Conservation (phyloP, 1,140 invertebrate genomes). For the Caenorhabditis elegans region DNA sequence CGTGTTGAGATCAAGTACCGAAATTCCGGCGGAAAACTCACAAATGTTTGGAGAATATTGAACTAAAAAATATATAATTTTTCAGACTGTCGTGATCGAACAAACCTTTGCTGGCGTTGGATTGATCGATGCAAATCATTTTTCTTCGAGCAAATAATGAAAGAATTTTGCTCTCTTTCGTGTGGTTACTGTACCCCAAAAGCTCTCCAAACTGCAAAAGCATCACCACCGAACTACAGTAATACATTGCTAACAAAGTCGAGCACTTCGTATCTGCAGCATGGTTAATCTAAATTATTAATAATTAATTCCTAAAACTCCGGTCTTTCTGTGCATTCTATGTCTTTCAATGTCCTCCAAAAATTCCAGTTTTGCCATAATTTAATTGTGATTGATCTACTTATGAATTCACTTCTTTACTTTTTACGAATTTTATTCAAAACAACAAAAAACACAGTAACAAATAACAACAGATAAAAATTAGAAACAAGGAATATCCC, state of each 20-base stretch:
- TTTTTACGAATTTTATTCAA: no score
- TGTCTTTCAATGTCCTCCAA: neutral
- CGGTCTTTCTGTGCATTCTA: neutral
- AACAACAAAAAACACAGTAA: no score
- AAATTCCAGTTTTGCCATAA: conserved; percentile 14
- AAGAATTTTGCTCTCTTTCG: conserved; percentile 55
- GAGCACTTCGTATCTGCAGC: conserved; percentile 5
- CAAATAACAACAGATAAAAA: no score
- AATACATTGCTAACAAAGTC: conserved; percentile 14
- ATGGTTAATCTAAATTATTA: neutral
- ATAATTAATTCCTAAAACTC: neutral
- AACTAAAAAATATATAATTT: neutral
- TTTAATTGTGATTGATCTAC: neutral
- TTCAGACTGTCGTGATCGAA: conserved; percentile 55
- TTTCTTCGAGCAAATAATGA: conserved; percentile 64
- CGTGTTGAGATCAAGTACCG: no score
- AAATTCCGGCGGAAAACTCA: no score
- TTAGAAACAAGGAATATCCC: no score
- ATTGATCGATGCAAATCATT: conserved; percentile 54
- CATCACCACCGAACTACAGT: conserved; percentile 7
- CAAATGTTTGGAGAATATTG: no score
- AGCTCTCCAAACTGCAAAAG: conserved; percentile 14
- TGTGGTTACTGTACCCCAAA: conserved; percentile 47
- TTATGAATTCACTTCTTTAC: neutral
- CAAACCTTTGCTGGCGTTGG: conserved; percentile 62